Conservation (phyloP, 1,140 invertebrate genomes). For the Drosophila watanabei region DNA sequence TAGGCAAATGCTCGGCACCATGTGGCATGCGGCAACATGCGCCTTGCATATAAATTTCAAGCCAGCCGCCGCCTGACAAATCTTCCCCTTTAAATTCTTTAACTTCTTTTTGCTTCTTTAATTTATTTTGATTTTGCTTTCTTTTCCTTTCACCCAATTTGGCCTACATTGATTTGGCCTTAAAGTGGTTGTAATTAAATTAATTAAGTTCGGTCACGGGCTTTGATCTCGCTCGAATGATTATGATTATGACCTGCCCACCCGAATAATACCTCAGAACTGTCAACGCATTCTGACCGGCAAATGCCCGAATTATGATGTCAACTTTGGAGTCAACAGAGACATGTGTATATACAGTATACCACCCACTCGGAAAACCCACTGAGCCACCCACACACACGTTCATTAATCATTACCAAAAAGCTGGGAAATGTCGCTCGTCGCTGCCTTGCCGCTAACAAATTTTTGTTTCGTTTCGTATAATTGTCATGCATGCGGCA, state of each 20-base stretch:
- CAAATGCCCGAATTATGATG: constrained; percentile 75
- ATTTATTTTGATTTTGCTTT: constrained; percentile 15
- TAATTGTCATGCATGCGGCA: constrained; percentile 71
- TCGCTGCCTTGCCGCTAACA: constrained; percentile 42
- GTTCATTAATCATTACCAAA: constrained; percentile 77
- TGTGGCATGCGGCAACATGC: constrained; percentile 76
- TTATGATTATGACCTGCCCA: constrained; percentile 38
- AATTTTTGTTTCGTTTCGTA: constrained; percentile 58
- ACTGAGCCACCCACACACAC: constrained; percentile 3
- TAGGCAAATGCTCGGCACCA: constrained; percentile 71
- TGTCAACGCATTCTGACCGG: constrained; percentile 66
- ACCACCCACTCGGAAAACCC: constrained; percentile 9
- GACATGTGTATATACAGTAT: constrained; percentile 12
- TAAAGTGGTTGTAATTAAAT: constrained; percentile 51
- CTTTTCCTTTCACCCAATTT: background rate
- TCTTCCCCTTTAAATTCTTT: constrained; percentile 13
- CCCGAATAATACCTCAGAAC: constrained; percentile 16
- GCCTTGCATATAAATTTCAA: constrained; percentile 74
- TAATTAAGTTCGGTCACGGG: constrained; percentile 40
- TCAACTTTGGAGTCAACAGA: constrained; percentile 69
- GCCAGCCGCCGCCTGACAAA: constrained; percentile 46
- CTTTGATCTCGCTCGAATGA: constrained; percentile 18
- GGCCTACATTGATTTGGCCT: constrained; percentile 37
- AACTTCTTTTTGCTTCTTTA: background rate
- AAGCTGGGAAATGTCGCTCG: constrained; percentile 47